phyloP scores from a whole-genome alignment of 2,888 invertebrate species.

The Aspidiotus destructor region DNA sequence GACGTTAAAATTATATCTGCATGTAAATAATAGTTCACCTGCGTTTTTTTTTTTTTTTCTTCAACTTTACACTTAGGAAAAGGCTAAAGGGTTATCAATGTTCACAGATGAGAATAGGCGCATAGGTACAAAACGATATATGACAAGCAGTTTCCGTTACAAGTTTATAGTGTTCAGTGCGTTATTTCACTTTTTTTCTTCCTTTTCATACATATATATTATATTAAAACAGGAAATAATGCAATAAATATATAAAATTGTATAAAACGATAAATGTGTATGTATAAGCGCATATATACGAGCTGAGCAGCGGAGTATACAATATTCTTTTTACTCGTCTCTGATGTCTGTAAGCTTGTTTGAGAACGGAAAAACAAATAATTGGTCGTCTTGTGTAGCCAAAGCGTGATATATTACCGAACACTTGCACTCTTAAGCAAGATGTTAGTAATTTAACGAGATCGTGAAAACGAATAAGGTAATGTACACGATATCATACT shows the following conservation, averaged over 20 bases:
- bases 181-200: neutral
- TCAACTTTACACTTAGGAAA: neutral
- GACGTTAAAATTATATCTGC: slow-evolving; percentile 14
- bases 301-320: neutral
- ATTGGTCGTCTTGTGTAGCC: slow-evolving; percentile 21
- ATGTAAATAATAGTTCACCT: slow-evolving; percentile 31
- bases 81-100: slow-evolving; percentile 18
- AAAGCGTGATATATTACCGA: slow-evolving; percentile 28
- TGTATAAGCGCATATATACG: neutral
- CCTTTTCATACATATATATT: slow-evolving; percentile 4
- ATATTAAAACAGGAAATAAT: slow-evolving; percentile 32
- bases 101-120: slow-evolving; percentile 7
- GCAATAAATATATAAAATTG: slow-evolving; percentile 29
- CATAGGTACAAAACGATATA: slow-evolving; percentile 13
- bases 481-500: neutral
- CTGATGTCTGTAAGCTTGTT: slow-evolving; percentile 15
- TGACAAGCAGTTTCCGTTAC: slow-evolving; percentile 25
- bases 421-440: slow-evolving; percentile 27
- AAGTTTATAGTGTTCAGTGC: neutral
- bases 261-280: slow-evolving; percentile 27
- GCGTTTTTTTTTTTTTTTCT: slow-evolving; percentile 6
- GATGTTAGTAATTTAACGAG: slow-evolving; percentile 29
- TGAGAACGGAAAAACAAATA: slow-evolving; percentile 32
- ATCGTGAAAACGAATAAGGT: slow-evolving; percentile 25
- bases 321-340: too few species aligned